Evolutionary conservation across 1,140 invertebrate species (phyloP), one percentile per base, ranked within the genome.

Genomic region (Sycophila sp.): DNA sequence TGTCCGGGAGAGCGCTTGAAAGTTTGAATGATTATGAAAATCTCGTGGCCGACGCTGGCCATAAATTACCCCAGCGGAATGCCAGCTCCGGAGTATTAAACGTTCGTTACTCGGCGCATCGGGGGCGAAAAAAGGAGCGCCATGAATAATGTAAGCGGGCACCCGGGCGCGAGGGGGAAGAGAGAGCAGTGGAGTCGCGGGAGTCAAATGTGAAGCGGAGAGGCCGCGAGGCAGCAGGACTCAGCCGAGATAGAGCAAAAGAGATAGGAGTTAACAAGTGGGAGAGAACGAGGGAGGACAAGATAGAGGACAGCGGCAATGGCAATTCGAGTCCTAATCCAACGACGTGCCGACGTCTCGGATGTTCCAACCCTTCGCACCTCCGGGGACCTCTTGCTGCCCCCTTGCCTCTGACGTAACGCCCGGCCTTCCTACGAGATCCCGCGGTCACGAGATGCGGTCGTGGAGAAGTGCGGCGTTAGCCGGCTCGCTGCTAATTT

Each of bases 261-360:
- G 42, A 59, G 53, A 68, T 68, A 49, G 30, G 28, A 49, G 66
- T 51, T 51, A 68, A 49, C 55, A 68, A 68, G 58, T n/a, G 55
- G n/a, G 17, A 51, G 34, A 59, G 8, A 58, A 68, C 10, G 40
- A 32, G 4, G 15, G 32, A 7, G 2, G 4, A 56, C 1, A 1
- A 24, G 28, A 1, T 42, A 22, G 34, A 13, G 36, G 15, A 40
- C 34, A 30, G 40, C 56, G 32, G 72, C 72, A 74, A 75, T 78
- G 76, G 71, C 40, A 75, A 71, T 80, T 81, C 73, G 73, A 79
- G 78, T 80, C 77, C 75, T 80, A 79, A 81, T 81, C 75, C 73
- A 78, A 81, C 75, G 78, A 74, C 74, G 77, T 80, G 78, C 76
- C 74, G 80, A 78, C 59, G 72, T 77, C 77, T 74, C 78, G 73